Percentiles rank a stretch among this genome's conserved stretches.
phyloP scores from a whole-genome alignment of 2,888 invertebrate genomes.

The Drosophila neotestacea region DNA sequence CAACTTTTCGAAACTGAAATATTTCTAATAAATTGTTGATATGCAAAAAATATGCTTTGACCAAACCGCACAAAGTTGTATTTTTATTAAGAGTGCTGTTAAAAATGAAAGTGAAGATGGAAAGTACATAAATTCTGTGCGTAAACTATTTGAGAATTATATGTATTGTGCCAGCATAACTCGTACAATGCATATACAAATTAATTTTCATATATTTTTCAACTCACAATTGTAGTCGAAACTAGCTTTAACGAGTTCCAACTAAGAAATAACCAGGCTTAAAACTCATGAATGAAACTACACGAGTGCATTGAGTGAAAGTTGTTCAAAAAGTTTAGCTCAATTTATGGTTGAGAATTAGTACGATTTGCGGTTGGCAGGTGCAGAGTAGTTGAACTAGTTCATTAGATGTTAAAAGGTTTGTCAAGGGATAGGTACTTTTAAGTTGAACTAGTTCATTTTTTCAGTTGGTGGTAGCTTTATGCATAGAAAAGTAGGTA shows the following conservation, averaged over 20 bases:
- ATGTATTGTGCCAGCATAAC: neutral
- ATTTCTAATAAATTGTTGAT: neutral
- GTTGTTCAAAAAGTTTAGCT: slow-evolving; percentile 5
- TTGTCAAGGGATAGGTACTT: too few relatives aligned
- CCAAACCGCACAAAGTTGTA: neutral
- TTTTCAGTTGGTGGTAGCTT: too few relatives aligned
- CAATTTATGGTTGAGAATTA: slow-evolving; percentile 7
- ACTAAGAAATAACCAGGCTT: neutral
- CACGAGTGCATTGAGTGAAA: slow-evolving; percentile 2
- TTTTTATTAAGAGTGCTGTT: neutral
- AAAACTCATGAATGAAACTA: neutral
- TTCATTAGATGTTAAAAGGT: neutral
- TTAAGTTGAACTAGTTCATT: neutral
- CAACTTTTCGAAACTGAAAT: neutral
- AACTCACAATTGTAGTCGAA: neutral
- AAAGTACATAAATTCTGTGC: neutral
- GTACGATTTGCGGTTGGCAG: neutral
- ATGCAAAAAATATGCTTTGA: neutral
- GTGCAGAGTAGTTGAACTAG: neutral
- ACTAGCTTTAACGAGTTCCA: neutral
- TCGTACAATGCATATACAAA: neutral
- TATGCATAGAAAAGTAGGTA: too few relatives aligned
- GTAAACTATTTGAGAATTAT: neutral
- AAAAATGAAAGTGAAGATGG: neutral
- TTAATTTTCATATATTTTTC: neutral